Evolutionary conservation across 2,113 vertebrate species (phyloP).

Genomic region (Atractosteus spatula): DNA sequence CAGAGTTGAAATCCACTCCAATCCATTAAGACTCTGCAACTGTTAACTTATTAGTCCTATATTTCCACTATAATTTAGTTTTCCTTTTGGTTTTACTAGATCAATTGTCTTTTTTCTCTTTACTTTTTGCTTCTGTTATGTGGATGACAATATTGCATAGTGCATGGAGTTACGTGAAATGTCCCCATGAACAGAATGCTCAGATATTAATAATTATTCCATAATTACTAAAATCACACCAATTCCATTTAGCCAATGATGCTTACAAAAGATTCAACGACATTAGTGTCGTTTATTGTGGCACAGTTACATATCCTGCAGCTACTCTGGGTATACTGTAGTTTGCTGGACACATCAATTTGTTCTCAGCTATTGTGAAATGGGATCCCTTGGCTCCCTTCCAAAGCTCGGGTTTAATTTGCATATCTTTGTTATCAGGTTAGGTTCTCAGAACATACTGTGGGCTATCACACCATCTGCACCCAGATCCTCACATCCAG

Average conservation of each 20-base stretch:
- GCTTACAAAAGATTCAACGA: slow-evolving; percentile 72
- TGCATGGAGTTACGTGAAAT: no score
- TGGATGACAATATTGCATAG: no score
- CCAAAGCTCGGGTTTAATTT: slow-evolving; percentile 89
- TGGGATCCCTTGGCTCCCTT: slow-evolving; percentile 82
- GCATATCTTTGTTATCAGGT: slow-evolving; percentile 97
- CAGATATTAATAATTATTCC: no score
- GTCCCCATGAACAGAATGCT: no score
- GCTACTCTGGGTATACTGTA: slow-evolving; percentile 68
- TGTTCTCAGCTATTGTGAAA: slow-evolving; percentile 89
- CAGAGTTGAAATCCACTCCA: no score
- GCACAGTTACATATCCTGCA: slow-evolving; percentile 79
- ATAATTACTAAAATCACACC: slow-evolving; percentile 57
- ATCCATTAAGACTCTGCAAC: no score
- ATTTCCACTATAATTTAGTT: no score
- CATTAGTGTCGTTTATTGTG: slow-evolving; percentile 84
- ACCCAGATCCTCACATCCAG: slow-evolving; percentile 86
- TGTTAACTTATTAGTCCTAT: no score
- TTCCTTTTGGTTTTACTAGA: no score
- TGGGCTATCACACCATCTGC: slow-evolving; percentile 93
- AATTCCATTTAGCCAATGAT: slow-evolving; percentile 71
- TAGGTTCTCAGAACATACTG: slow-evolving; percentile 86
- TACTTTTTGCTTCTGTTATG: no score
- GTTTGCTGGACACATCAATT: slow-evolving; percentile 93
- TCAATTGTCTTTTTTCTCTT: no score